Percentiles rank a stretch among this genome's conserved stretches.
These are phyloP conservation scores for Pedionomus torquatus DNA, from an alignment of 2,113 vertebrate species.

Conservation along the genomic window DNA sequence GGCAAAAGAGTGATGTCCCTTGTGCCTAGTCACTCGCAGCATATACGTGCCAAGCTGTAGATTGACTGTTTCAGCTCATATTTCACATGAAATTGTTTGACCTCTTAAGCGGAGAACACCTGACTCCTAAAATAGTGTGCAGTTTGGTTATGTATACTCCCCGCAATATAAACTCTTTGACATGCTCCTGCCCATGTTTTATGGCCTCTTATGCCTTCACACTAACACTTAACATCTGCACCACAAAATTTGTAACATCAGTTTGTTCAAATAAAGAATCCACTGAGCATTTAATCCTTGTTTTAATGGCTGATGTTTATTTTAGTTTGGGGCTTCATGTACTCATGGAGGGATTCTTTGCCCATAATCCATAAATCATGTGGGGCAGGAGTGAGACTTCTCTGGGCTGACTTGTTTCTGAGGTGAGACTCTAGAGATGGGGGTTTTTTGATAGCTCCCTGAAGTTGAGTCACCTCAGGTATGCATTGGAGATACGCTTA, in stretches of 20 bases:
- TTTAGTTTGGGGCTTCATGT: slow-evolving; percentile 60
- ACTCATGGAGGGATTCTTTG: slow-evolving; percentile 1
- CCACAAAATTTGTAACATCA: slow-evolving; percentile 40
- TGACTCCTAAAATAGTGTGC: slow-evolving; percentile 41
- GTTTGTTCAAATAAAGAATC: slow-evolving; percentile 58
- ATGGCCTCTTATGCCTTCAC: slow-evolving; percentile 47
- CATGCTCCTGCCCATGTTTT: slow-evolving; percentile 43
- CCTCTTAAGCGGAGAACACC: slow-evolving; percentile 46
- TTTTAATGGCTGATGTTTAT: slow-evolving; percentile 64
- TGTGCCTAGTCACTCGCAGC: not conserved
- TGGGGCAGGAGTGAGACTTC: not conserved
- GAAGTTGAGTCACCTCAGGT: not conserved
- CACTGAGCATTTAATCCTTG: slow-evolving; percentile 46
- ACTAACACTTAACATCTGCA: slow-evolving; percentile 62
- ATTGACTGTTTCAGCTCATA: slow-evolving; percentile 34
- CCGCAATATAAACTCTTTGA: slow-evolving; percentile 34
- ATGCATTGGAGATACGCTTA: not conserved
- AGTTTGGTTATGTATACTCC: slow-evolving; percentile 21
- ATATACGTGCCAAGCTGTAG: not conserved
- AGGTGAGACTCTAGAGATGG: not conserved
- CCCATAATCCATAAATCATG: slow-evolving; percentile 38
- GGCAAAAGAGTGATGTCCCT: not conserved
- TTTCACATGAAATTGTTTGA: slow-evolving; percentile 40
- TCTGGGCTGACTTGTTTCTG: slow-evolving; percentile 1
- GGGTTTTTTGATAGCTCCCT: not conserved